Base-by-base conservation (phyloP, 2,888 invertebrate species). In the Dione vanillae region DNA sequence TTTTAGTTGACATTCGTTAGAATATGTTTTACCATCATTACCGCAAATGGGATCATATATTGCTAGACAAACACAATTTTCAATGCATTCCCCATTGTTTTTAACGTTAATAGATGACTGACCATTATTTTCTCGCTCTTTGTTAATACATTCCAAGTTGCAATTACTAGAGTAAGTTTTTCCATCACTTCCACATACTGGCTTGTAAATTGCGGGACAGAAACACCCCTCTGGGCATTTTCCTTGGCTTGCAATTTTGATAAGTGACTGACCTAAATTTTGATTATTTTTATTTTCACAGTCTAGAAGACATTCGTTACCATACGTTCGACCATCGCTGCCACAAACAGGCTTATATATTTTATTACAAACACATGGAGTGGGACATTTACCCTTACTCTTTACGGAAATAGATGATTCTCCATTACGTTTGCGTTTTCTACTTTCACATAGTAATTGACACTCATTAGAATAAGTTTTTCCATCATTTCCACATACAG, bases 381-480 rank as follows among this genome's bases (percentile, higher is more conserved):
- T 45, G 3, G 54, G 52, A 51, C 83, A 84, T 20, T 70, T 69
- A 9, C 84, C 84, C 6, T 64, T 27, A 14, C 74, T 74, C 5
- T 49, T 20, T 1, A 77, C 5, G 8, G 10, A 56, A 11, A 80
- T 64, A 0, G 70, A 27, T 12, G 74, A 41, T 6, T 65, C 49
- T n/a, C 62, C 49, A 27, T 76, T 54, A 5, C n/a, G 45, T 40
- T 74, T 49, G 6, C 70, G 69, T 20, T 75, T 51, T 1, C 40
- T 69, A 62, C 76, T 82, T 59, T 79, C 74, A 27, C 67, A 71
- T n/a, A 68, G 65, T 2, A 81, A 64, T 8, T 62, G 8, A 41
- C 79, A 81, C 14, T 56, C 64, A 83, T 94, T 96, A 70, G 90
- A 88, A 84, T 96, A 96, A 7, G 80, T 82, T 12, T 74, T 75